Evolutionary conservation across 2,113 vertebrate species (phyloP), one percentile per base, ranked within the genome.

Genomic region (Pteronura brasiliensis): DNA sequence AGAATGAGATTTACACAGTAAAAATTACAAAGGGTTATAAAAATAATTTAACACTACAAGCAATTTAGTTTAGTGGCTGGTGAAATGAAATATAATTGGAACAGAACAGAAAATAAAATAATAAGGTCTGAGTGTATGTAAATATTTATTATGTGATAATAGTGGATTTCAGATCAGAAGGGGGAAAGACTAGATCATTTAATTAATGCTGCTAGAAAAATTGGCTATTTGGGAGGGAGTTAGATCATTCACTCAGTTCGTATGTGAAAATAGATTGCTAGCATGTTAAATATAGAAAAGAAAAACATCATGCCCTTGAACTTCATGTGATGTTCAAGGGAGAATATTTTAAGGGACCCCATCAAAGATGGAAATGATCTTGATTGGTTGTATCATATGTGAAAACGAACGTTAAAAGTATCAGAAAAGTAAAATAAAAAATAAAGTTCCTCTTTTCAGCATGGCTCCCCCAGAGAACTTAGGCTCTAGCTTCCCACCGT

Each of bases 71-170:
- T 95, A 92, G 72, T 96, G 72, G 29, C 57, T 96, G 90, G 20
- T 90, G n/a, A 97, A 93, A 74, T 93, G 74, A 93, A 96, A 76
- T 95, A 65, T 88, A 93, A 95, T 96, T 97, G 81, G 39, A 94
- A 81, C 42, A 67, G 57, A 96, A 81, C 21, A 92, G 84, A 90
- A 97, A 97, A 65, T 71, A 77, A 85, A 96, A 49, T 81, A 91
- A 95, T 88, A 74, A 76, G 25, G 97, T 96, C 87, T 59, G 85
- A 61, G 12, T 83, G 31, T 84, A 39, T 84, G 34, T 84, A 96
- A 94, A 72, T 90, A 94, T 96, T 97, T 96, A 95, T 93, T 93
- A 93, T 88, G 36, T 90, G 95, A 81, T 96, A 93, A 69, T 90
- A 69, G 88, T 94, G n/a, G 57, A 79, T 95, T 97, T 96, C 94